These are phyloP conservation scores for Erpornis zantholeuca DNA, from an alignment of 2,113 vertebrate species.

Conservation along the genomic window DNA sequence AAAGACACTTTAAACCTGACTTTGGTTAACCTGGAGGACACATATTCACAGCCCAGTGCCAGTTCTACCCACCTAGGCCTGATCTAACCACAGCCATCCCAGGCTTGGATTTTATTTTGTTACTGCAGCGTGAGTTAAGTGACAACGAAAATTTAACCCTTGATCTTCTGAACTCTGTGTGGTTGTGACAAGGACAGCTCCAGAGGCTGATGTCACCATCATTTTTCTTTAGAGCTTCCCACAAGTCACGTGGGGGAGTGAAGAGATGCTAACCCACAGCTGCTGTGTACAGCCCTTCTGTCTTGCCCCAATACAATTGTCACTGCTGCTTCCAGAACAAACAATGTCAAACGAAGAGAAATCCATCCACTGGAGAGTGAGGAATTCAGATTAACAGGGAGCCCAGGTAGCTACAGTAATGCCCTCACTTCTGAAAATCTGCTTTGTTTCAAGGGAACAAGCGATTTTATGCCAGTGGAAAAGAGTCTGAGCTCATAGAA, in stretches of 20 bases:
- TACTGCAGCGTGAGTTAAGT: background rate
- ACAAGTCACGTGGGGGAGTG: background rate
- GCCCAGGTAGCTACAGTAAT: background rate
- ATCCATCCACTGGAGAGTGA: background rate
- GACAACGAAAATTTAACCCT: background rate
- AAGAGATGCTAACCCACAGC: background rate
- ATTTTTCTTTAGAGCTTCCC: background rate
- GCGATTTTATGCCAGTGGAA: background rate
- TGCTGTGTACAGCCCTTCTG: background rate
- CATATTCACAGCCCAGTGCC: background rate
- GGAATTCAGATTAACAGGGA: background rate
- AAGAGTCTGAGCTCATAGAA: background rate
- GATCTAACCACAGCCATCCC: background rate
- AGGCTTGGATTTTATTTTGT: background rate
- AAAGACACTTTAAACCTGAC: background rate
- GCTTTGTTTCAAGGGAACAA: background rate
- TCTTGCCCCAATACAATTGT: background rate
- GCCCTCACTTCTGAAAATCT: background rate
- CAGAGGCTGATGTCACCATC: background rate
- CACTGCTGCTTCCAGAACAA: background rate
- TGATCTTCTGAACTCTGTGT: background rate
- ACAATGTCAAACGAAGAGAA: background rate
- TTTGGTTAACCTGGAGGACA: background rate
- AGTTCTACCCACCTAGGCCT: background rate
- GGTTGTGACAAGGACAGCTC: background rate